Evolutionary conservation across 2,113 vertebrate genomes (phyloP).

Genomic region (Cheirogaleus medius): DNA sequence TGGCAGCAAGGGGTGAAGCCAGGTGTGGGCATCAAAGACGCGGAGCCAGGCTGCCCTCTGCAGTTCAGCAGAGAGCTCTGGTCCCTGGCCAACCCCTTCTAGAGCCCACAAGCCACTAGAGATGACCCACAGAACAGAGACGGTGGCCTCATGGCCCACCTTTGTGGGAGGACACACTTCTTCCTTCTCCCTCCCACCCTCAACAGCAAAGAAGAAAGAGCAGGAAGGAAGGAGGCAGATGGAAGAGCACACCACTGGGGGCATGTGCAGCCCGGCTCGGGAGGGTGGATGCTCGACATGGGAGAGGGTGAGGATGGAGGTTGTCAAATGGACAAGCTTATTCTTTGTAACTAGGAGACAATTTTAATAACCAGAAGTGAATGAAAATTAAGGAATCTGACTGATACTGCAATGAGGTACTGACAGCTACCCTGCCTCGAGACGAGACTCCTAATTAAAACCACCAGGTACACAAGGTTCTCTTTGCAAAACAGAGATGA

Average conservation of each 20-base stretch:
- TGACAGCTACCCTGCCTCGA: background rate
- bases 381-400: background rate
- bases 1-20: background rate
- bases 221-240: accelerated
- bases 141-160: accelerated
- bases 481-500: background rate
- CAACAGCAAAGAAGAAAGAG: background rate
- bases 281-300: accelerated
- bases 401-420: no score
- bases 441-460: background rate
- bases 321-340: background rate
- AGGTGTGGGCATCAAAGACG: no score
- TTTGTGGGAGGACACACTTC: background rate
- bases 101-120: no score
- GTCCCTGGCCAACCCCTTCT: accelerated
- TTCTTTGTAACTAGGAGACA: background rate
- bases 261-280: no score
- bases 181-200: background rate
- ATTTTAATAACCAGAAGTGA: background rate
- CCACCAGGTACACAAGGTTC: background rate
- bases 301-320: background rate
- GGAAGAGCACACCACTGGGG: accelerated
- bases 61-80: background rate
- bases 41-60: accelerated
- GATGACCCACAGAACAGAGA: background rate